These are phyloP conservation scores for Clarias laeviceps DNA, from an alignment of 2,797 vertebrate species.

Conservation along the genomic window DNA sequence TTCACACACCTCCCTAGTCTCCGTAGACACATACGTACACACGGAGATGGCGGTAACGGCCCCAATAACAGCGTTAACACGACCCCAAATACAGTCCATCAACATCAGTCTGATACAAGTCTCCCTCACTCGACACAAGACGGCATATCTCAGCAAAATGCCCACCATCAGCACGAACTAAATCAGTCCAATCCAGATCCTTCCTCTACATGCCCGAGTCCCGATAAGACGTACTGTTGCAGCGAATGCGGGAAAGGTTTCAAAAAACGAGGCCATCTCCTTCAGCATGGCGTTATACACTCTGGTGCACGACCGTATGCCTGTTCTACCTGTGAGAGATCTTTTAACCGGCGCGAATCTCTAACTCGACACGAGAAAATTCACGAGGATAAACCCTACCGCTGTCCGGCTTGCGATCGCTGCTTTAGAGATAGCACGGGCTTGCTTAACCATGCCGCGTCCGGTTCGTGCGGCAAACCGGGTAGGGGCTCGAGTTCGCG, in stretches of 20 bases:
- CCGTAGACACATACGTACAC: constrained; percentile 89
- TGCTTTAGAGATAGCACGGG: constrained; percentile 82
- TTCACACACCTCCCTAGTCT: constrained; percentile 92
- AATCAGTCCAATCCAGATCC: constrained; percentile 59
- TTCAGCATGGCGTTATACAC: constrained; percentile 91
- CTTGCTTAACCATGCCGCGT: constrained; percentile 80
- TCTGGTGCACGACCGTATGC: constrained; percentile 86
- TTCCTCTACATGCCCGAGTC: constrained; percentile 72
- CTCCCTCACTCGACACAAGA: constrained; percentile 64
- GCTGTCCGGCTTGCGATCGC: constrained; percentile 86
- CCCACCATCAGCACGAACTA: constrained; percentile 54
- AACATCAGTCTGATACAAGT: constrained; percentile 57
- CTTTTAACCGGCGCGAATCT: constrained; percentile 91
- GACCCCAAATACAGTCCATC: constrained; percentile 63
- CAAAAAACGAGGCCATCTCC: constrained; percentile 90
- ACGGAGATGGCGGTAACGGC: constrained; percentile 73
- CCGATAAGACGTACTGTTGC: constrained; percentile 84
- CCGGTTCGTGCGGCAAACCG: constrained; percentile 79
- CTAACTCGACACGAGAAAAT: constrained; percentile 91
- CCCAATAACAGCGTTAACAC: constrained; percentile 68
- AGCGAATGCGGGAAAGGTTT: constrained; percentile 89
- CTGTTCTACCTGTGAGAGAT: constrained; percentile 87
- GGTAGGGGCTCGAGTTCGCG: constrained; percentile 72
- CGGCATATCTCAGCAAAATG: constrained; percentile 53
- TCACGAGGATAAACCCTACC: constrained; percentile 87